These are phyloP conservation scores for Nothobranchius kuhntae DNA, from an alignment of 2,113 vertebrate species.

Conservation along the genomic window DNA sequence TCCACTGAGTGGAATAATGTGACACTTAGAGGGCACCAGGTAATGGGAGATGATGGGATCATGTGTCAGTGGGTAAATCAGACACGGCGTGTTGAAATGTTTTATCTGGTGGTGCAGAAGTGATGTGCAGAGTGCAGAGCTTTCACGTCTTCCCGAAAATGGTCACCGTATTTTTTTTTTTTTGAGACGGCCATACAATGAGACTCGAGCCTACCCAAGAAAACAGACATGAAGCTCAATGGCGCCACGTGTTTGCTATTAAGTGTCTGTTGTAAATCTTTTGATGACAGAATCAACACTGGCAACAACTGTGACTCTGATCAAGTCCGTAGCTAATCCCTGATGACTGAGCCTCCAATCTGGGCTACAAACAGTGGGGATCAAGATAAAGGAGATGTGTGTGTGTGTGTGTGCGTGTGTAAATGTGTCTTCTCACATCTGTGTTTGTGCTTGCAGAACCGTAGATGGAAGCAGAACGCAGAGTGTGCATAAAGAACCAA, in stretches of 20 bases:
- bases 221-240: slow-evolving; percentile 52
- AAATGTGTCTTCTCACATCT: background rate
- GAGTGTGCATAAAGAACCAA: slow-evolving; percentile 51
- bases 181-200: slow-evolving; percentile 20
- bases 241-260: slow-evolving; percentile 60
- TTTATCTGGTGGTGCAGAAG: slow-evolving; percentile 19
- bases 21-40: slow-evolving; percentile 12
- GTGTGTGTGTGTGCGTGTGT: slow-evolving; percentile 9
- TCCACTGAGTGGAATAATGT: slow-evolving; percentile 18
- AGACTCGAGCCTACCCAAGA: slow-evolving; percentile 23
- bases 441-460: slow-evolving; percentile 37
- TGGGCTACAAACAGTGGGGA: slow-evolving; percentile 51
- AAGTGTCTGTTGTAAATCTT: slow-evolving; percentile 69
- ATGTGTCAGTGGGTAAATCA: slow-evolving; percentile 26
- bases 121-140: slow-evolving; percentile 1
- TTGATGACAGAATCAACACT: slow-evolving; percentile 52
- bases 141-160: slow-evolving; percentile 18
- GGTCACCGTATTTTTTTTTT: background rate
- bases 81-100: slow-evolving; percentile 21
- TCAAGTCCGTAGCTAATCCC: slow-evolving; percentile 76
- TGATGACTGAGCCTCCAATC: slow-evolving; percentile 60
- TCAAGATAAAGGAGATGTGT: slow-evolving; percentile 2
- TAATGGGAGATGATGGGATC: slow-evolving; percentile 36
- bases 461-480: slow-evolving; percentile 39
- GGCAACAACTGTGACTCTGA: slow-evolving; percentile 64